Evolutionary conservation across 2,113 vertebrate genomes (phyloP).

Genomic region (Corydoras maculifer): DNA sequence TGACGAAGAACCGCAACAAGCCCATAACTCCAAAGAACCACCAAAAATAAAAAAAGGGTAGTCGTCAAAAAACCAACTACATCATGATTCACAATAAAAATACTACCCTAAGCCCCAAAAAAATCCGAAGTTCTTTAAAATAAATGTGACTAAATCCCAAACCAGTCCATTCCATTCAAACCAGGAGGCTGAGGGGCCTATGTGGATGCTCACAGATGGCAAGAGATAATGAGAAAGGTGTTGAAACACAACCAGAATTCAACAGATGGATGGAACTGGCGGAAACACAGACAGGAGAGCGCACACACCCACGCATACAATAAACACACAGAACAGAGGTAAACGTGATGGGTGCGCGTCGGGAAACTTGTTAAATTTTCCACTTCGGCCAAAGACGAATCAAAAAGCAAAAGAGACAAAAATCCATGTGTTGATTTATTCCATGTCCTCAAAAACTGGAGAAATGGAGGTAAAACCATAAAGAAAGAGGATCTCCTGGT

Average conservation of each 20-base stretch:
- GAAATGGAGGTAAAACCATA: not conserved
- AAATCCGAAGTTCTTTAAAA: not conserved
- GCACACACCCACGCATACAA: constrained; percentile 38
- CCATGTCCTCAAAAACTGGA: constrained; percentile 10
- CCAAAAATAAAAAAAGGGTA: not conserved
- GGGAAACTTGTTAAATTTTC: not conserved
- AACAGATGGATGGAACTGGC: constrained; percentile 58
- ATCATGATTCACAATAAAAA: not conserved
- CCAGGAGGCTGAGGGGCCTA: constrained; percentile 28
- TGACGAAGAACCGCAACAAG: not conserved
- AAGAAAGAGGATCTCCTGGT: constrained; percentile 45
- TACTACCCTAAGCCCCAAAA: too few relatives aligned
- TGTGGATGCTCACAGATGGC: constrained; percentile 56
- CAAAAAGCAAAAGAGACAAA: not conserved
- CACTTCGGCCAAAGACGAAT: not conserved
- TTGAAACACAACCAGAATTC: constrained; percentile 54
- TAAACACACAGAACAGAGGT: constrained; percentile 24
- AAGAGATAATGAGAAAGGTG: constrained; percentile 51
- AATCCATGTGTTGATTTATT: too few relatives aligned
- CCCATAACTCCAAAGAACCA: constrained; percentile 12
- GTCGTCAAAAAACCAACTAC: not conserved
- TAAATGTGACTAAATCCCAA: not conserved
- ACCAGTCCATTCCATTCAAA: constrained; percentile 14
- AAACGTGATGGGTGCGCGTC: not conserved
- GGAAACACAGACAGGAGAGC: constrained; percentile 44